Conservation (phyloP, 2,888 invertebrate species). For the Abrostola tripartita region DNA sequence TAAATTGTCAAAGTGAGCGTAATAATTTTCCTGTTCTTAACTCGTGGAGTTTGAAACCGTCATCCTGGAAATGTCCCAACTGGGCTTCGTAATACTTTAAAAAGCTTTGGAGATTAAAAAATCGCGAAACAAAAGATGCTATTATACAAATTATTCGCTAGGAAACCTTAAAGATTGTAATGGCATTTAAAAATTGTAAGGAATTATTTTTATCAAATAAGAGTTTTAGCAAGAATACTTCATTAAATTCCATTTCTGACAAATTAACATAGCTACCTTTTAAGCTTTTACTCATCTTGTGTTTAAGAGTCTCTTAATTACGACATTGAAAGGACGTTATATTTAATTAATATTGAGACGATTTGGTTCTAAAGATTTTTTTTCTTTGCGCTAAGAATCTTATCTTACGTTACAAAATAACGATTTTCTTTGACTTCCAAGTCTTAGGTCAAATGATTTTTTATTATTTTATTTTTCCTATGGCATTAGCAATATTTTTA, state of each 20-base stretch:
- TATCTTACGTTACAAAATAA: not conserved
- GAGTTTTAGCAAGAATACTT: conserved; percentile 38
- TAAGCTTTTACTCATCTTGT: conserved; percentile 35
- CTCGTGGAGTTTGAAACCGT: not conserved
- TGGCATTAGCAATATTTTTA: too few species aligned
- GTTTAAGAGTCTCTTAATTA: conserved; percentile 37
- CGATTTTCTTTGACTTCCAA: not conserved
- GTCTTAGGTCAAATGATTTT: too few species aligned
- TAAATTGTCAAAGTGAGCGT: not conserved
- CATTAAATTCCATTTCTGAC: conserved; percentile 44
- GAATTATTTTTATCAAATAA: conserved; percentile 39
- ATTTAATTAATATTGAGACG: conserved; percentile 14
- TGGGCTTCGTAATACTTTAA: conserved; percentile 21
- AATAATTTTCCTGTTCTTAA: not conserved
- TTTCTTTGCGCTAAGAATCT: not conserved
- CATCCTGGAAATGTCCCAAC: conserved; percentile 10
- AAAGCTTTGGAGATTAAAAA: conserved; percentile 28
- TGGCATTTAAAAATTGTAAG: conserved; percentile 36
- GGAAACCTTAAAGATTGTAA: conserved; percentile 33
- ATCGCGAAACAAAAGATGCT: conserved; percentile 44
- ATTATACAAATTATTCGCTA: conserved; percentile 37
- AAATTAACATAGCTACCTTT: conserved; percentile 48
- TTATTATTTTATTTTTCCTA: too few species aligned
- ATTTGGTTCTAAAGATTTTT: not conserved
- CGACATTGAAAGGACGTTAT: conserved; percentile 21